phyloP scores from a whole-genome alignment of 23 tunicate genomes.

The Phallusia fumigata region DNA sequence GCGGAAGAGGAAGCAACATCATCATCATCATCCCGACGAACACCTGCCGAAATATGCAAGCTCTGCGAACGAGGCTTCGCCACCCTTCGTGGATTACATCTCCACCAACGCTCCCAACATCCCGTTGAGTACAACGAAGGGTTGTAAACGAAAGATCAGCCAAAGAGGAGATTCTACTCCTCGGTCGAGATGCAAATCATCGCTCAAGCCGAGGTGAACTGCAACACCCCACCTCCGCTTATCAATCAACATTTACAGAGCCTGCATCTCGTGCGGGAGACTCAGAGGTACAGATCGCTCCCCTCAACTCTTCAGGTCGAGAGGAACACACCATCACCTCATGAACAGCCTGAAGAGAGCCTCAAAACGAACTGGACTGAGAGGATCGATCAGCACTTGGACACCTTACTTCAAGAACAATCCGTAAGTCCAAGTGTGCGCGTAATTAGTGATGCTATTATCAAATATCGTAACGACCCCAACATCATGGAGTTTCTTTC shows the following conservation, averaged over 20 bases:
- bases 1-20: no score
- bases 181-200: background rate
- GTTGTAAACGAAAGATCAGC: background rate
- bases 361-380: background rate
- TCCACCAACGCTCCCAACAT: background rate
- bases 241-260: background rate
- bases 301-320: background rate
- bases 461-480: background rate
- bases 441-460: background rate
- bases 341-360: background rate
- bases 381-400: constrained; percentile 2
- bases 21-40: background rate
- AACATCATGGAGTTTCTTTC: background rate
- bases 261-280: constrained; percentile 22
- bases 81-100: background rate
- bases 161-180: constrained; percentile 4
- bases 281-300: constrained; percentile 11
- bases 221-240: no score
- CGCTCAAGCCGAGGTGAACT: background rate
- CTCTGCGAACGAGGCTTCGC: background rate
- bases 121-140: constrained; percentile 15
- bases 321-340: no score
- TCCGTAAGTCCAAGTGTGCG: background rate
- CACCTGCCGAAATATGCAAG: background rate
- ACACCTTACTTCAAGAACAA: background rate